Percentiles rank a stretch among this genome's conserved stretches.
phyloP scores from a whole-genome alignment of 1,140 invertebrate genomes.

The Ylistrum balloti region DNA sequence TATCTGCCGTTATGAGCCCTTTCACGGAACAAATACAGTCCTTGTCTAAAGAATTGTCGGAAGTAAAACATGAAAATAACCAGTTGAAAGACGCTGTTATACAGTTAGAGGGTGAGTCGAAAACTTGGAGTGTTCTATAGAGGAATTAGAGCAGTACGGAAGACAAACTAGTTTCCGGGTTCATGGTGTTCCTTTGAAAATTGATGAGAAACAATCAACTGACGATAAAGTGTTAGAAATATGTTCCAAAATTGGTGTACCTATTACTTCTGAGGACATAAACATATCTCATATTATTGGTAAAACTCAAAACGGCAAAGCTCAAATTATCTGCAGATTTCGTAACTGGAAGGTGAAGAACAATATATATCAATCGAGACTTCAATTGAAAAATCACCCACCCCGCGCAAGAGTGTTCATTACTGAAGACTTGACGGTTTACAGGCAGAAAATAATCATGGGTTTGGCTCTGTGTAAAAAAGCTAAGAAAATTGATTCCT shows the following conservation, averaged over 20 bases:
- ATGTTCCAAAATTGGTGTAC: not conserved
- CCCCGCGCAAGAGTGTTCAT: no score
- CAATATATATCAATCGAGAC: not conserved
- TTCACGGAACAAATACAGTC: not conserved
- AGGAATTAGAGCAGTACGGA: slow-evolving; percentile 41
- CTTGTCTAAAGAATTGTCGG: not conserved
- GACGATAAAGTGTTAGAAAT: not conserved
- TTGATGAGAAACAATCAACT: not conserved
- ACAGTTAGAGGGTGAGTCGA: not conserved
- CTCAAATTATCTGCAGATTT: slow-evolving; percentile 35
- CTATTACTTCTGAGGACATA: not conserved
- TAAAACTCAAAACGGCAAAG: not conserved
- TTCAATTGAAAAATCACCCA: no score
- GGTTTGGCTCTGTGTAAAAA: no score
- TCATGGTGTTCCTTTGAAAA: not conserved
- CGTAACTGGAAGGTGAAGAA: slow-evolving; percentile 43
- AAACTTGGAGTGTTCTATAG: not conserved
- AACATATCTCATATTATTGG: slow-evolving; percentile 36
- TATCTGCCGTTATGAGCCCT: not conserved
- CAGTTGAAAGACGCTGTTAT: not conserved
- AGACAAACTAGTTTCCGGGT: not conserved
- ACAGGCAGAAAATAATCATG: no score
- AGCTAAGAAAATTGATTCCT: no score
- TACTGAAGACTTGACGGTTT: no score
- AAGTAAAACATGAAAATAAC: not conserved